Conservation (phyloP, 1,140 invertebrate genomes). For the Ostrea edulis region DNA sequence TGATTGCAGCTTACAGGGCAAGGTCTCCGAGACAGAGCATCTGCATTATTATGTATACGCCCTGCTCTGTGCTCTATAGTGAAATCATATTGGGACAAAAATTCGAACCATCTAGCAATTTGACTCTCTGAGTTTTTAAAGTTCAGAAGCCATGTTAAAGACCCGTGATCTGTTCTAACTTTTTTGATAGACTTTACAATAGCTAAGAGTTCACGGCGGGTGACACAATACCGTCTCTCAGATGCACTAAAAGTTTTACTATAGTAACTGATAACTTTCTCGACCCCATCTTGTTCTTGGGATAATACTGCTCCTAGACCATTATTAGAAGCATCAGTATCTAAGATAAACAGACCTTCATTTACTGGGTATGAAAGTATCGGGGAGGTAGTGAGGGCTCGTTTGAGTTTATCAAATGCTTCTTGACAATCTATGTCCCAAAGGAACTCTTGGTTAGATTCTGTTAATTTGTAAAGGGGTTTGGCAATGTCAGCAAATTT, state of each 20-base stretch:
- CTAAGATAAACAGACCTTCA: not conserved
- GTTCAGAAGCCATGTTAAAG: constrained; percentile 10
- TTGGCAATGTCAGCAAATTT: constrained; percentile 42
- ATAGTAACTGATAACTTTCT: constrained; percentile 58
- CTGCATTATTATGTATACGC: constrained; percentile 33
- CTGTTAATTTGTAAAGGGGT: constrained; percentile 51
- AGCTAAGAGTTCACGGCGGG: too few relatives aligned
- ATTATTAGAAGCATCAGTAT: constrained; percentile 17
- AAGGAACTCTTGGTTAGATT: not conserved
- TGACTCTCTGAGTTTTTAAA: constrained; percentile 79
- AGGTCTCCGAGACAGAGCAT: constrained; percentile 35
- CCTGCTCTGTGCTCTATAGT: constrained; percentile 46
- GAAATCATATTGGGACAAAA: too few relatives aligned
- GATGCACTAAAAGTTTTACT: constrained; percentile 60
- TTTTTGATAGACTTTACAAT: not conserved
- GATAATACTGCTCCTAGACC: constrained; percentile 22
- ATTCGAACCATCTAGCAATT: constrained; percentile 68
- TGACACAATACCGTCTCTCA: constrained; percentile 67
- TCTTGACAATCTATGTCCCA: constrained; percentile 25
- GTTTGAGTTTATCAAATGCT: constrained; percentile 41
- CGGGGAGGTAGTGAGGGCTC: not conserved
- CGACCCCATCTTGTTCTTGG: constrained; percentile 46
- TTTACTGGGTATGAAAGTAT: constrained; percentile 17
- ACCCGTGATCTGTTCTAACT: constrained; percentile 46
- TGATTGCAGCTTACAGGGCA: constrained; percentile 21